Conservation (phyloP, 2,888 invertebrate genomes). For the Nymphalis c-album region DNA sequence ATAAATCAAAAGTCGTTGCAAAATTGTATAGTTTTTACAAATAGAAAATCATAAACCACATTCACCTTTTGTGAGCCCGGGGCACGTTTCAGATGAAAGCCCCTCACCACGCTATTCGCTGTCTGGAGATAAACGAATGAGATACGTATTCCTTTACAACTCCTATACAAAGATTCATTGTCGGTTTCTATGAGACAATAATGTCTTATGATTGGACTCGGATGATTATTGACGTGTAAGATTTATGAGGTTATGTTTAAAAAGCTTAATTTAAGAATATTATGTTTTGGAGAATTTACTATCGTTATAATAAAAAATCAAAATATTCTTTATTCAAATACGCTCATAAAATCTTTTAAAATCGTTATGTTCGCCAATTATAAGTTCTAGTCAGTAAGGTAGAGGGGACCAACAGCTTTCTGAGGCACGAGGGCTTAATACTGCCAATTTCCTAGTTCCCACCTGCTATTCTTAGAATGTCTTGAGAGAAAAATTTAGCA, state of each 20-base stretch:
- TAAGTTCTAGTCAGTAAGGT: no score
- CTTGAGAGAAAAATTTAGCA: no score
- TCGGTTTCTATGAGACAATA: slow-evolving; percentile 2
- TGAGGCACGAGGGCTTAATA: no score
- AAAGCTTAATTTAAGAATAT: neutral
- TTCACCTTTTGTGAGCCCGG: slow-evolving; percentile 24
- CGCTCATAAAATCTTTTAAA: no score
- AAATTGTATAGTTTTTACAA: slow-evolving; percentile 18
- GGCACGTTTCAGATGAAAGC: slow-evolving; percentile 29
- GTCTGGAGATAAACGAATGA: slow-evolving; percentile 23
- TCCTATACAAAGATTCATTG: slow-evolving; percentile 16
- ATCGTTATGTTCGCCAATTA: no score
- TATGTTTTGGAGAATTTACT: no score
- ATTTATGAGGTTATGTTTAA: neutral
- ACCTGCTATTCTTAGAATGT: no score
- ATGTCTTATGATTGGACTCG: neutral
- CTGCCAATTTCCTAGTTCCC: no score
- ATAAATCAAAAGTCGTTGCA: slow-evolving; percentile 8
- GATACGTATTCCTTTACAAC: slow-evolving; percentile 17
- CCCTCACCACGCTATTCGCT: slow-evolving; percentile 24
- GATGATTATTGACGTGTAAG: neutral
- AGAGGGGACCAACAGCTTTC: no score
- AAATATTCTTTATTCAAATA: no score
- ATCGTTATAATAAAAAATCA: no score
- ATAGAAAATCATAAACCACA: slow-evolving; percentile 29